Evolutionary conservation across 2,113 vertebrate species (phyloP).

Genomic region (Phasianus colchicus): DNA sequence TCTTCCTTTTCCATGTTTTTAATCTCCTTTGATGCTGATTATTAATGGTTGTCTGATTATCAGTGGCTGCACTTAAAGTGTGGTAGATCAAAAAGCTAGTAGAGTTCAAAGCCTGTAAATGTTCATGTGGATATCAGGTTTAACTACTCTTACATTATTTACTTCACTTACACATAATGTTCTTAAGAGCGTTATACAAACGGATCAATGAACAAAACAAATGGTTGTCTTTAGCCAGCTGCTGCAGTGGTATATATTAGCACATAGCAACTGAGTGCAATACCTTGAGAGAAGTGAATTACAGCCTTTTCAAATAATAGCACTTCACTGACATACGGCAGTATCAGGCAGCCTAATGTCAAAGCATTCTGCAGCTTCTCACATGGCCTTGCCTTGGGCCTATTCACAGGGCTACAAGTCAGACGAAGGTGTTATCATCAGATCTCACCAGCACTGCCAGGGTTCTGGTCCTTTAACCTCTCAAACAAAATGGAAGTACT

Average conservation of each 20-base stretch:
- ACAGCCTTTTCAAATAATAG: background rate
- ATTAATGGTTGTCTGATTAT: background rate
- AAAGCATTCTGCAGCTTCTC: background rate
- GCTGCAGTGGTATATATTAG: background rate
- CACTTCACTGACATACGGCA: background rate
- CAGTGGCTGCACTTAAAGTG: background rate
- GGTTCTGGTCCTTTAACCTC: background rate
- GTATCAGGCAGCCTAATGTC: background rate
- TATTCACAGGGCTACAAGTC: background rate
- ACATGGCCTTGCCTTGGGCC: background rate
- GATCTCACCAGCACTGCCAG: background rate
- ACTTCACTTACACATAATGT: background rate
- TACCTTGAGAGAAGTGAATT: background rate
- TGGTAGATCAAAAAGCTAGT: background rate
- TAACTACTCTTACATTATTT: background rate
- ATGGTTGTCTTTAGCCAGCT: background rate
- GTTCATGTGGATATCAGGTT: background rate
- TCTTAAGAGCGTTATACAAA: background rate
- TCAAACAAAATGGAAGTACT: background rate
- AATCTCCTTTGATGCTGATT: background rate
- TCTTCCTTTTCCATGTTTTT: background rate
- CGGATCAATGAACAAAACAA: background rate
- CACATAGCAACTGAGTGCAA: background rate
- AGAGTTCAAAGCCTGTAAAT: background rate
- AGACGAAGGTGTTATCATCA: background rate